Conservation (phyloP, 2,888 invertebrate species). For the Drosophila lutescens region DNA sequence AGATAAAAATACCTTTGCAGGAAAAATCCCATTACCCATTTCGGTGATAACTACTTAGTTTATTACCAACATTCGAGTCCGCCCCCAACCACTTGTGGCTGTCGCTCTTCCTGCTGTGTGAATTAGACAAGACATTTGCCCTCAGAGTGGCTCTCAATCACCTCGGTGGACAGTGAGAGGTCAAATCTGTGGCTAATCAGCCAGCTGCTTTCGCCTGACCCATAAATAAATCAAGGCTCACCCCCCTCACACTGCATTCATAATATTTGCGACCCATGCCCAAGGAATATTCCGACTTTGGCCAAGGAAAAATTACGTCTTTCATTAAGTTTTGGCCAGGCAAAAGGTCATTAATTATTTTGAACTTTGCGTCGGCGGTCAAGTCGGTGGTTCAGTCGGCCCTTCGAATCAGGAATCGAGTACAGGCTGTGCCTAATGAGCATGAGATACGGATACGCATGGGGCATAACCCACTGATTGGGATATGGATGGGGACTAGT, state of each 20-base stretch:
- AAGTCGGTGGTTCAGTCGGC: constrained; percentile 38
- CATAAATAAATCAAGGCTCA: constrained; percentile 72
- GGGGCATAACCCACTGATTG: constrained; percentile 47
- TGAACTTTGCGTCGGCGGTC: constrained; percentile 78
- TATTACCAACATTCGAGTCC: background rate
- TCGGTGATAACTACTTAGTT: background rate
- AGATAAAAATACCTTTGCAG: background rate
- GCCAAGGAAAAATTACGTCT: constrained; percentile 72
- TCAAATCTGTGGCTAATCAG: constrained; percentile 66
- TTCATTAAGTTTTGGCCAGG: constrained; percentile 80
- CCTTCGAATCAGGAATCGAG: background rate
- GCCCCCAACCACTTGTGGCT: constrained; percentile 38
- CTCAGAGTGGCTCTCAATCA: constrained; percentile 57
- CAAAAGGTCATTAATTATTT: constrained; percentile 82
- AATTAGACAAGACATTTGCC: constrained; percentile 69
- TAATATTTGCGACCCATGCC: constrained; percentile 22
- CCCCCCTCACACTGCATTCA: constrained; percentile 24
- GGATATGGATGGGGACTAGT: constrained; percentile 35
- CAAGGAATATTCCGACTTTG: background rate
- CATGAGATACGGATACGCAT: constrained; percentile 67
- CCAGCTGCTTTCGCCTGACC: constrained; percentile 52
- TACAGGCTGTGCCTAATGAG: constrained; percentile 77
- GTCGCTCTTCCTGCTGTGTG: constrained; percentile 43
- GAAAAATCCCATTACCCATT: background rate
- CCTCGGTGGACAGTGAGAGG: constrained; percentile 35